A percentile compares a stretch with the other conserved stretches of the same genome.
Evolutionary conservation across 2,888 invertebrate genomes (phyloP).

Genomic region (Tenthredo livida): DNA sequence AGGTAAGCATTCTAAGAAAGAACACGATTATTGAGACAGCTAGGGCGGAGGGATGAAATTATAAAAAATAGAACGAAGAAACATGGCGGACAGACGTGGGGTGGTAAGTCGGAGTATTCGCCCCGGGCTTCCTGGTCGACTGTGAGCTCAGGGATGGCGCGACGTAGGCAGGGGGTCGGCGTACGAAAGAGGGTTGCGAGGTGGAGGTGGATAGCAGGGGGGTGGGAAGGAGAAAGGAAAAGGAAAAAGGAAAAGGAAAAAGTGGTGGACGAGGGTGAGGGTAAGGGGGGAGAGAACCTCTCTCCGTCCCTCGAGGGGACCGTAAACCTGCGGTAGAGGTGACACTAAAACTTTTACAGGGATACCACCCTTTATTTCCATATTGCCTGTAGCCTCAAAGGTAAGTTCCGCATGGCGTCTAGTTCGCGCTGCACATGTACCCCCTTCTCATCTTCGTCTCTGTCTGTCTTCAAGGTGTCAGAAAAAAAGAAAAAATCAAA

Average conservation of each 20-base stretch:
- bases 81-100: constrained; percentile 27
- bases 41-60: constrained; percentile 43
- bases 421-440: neutral
- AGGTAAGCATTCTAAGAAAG: constrained; percentile 46
- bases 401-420: constrained; percentile 53
- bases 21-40: constrained; percentile 43
- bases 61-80: constrained; percentile 28
- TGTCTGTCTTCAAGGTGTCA: neutral
- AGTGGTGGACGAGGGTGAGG: constrained; percentile 60
- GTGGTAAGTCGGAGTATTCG: constrained; percentile 12
- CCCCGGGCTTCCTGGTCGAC: constrained; percentile 51
- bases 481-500: neutral
- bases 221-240: constrained; percentile 53
- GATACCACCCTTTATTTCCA: constrained; percentile 74
- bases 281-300: constrained; percentile 62
- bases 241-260: constrained; percentile 54
- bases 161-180: constrained; percentile 55
- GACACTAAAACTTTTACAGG: constrained; percentile 74
- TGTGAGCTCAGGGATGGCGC: constrained; percentile 49
- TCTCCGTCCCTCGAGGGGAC: constrained; percentile 55
- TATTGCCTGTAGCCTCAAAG: constrained; percentile 65
- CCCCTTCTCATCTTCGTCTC: neutral
- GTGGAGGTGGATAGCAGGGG: constrained; percentile 15
- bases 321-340: constrained; percentile 67
- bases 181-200: constrained; percentile 41